Conservation (phyloP, 2,113 vertebrate species). For the Zingel zingel region DNA sequence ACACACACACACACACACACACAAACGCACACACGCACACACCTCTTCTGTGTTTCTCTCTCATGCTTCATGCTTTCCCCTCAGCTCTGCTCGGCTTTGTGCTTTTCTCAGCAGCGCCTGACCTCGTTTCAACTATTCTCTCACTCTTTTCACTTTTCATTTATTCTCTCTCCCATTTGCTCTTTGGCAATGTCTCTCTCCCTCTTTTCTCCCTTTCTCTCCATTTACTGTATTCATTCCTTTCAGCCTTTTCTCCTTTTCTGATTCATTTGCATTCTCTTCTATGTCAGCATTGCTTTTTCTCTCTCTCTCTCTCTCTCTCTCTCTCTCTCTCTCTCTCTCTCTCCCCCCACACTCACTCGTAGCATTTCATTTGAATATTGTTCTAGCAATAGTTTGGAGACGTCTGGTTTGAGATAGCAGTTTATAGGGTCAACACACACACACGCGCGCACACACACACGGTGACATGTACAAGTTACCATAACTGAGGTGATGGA, state of each 20-base stretch:
- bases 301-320: slow-evolving; percentile 1
- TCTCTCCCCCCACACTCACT: too few species aligned
- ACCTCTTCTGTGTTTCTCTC: background rate
- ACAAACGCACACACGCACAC: slow-evolving; percentile 14
- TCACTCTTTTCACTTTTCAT: slow-evolving; percentile 28
- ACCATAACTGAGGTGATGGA: too few species aligned
- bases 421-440: slow-evolving; percentile 1
- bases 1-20: slow-evolving; percentile 9
- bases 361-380: background rate
- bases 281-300: slow-evolving; percentile 34
- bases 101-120: slow-evolving; percentile 34
- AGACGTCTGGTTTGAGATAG: slow-evolving; percentile 23
- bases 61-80: slow-evolving; percentile 22
- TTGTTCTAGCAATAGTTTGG: background rate
- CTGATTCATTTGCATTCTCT: slow-evolving; percentile 13
- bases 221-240: slow-evolving; percentile 42
- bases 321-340: background rate
- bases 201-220: background rate
- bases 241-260: slow-evolving; percentile 18
- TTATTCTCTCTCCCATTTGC: slow-evolving; percentile 21
- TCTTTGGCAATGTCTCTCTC: slow-evolving; percentile 3
- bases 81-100: slow-evolving; percentile 14
- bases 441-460: slow-evolving; percentile 20
- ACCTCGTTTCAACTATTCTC: slow-evolving; percentile 45
- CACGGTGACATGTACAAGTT: background rate